A percentile compares a stretch with the other conserved stretches of the same genome.
phyloP scores from a whole-genome alignment of 2,888 invertebrate genomes.

The Drosophila mayaguana region DNA sequence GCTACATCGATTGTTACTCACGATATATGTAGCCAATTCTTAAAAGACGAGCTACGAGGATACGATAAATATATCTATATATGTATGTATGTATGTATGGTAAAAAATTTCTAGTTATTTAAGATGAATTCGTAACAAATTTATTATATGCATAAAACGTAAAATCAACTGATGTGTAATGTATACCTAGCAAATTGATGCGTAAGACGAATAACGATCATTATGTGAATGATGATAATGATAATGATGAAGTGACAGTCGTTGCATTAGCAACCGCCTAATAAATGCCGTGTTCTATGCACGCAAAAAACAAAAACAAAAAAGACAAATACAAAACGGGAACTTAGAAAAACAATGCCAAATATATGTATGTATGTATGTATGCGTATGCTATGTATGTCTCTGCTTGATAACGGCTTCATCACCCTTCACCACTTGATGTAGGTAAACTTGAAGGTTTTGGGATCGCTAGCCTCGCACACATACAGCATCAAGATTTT shows the following conservation, averaged over 20 bases:
- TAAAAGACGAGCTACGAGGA: constrained; percentile 28
- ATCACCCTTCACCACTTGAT: constrained; percentile 55
- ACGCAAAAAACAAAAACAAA: constrained; percentile 40
- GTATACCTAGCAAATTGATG: constrained; percentile 68
- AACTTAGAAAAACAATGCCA: constrained; percentile 15
- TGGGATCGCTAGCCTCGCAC: constrained; percentile 70
- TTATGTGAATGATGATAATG: constrained; percentile 9
- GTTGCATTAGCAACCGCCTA: constrained; percentile 41
- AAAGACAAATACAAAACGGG: neutral
- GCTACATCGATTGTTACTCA: constrained; percentile 48
- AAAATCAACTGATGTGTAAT: constrained; percentile 72
- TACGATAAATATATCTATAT: constrained; percentile 16
- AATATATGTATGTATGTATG: neutral
- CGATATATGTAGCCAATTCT: constrained; percentile 13
- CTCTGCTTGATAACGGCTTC: neutral
- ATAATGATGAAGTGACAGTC: constrained; percentile 5
- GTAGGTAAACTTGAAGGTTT: constrained; percentile 67
- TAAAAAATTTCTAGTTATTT: constrained; percentile 49
- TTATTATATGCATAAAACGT: constrained; percentile 56
- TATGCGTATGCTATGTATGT: neutral
- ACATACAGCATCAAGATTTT: constrained; percentile 67
- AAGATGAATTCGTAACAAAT: constrained; percentile 63
- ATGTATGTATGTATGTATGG: constrained; percentile 26
- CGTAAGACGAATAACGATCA: constrained; percentile 47
- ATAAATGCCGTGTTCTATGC: constrained; percentile 53